Evolutionary conservation across 2,113 vertebrate genomes (phyloP).

Genomic region (Malurus alboscapulatus): DNA sequence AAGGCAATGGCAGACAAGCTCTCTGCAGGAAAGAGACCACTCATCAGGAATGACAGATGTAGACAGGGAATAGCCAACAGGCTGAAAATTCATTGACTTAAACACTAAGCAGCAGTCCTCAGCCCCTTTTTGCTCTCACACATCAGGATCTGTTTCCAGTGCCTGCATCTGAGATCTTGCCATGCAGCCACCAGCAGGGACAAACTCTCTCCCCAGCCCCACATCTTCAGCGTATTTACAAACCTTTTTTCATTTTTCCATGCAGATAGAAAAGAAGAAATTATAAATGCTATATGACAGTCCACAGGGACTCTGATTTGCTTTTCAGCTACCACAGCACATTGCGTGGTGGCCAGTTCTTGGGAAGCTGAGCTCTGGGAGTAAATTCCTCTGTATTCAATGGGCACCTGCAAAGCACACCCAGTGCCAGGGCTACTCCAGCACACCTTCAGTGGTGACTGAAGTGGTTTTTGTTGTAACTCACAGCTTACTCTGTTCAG

Average conservation of each 20-base stretch:
- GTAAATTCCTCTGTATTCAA: not conserved
- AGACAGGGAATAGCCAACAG: not conserved
- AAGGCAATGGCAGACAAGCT: not conserved
- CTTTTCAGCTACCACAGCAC: not conserved
- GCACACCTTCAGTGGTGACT: no score
- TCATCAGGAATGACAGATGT: not conserved
- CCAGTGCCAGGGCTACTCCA: not conserved
- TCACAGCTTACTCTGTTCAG: not conserved
- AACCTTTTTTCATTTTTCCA: not conserved
- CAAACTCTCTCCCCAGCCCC: not conserved
- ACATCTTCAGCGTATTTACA: not conserved
- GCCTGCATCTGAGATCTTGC: not conserved
- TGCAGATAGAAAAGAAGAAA: not conserved
- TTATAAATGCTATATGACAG: not conserved
- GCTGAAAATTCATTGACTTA: not conserved
- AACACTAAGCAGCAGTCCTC: not conserved
- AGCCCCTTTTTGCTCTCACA: not conserved
- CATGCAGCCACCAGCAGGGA: not conserved
- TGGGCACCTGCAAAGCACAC: not conserved
- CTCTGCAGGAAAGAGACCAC: not conserved
- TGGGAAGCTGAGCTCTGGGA: fast-evolving
- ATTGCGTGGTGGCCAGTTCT: not conserved
- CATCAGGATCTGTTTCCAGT: not conserved
- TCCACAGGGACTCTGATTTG: not conserved
- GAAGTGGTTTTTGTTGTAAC: not conserved